Percentiles rank a stretch among this genome's conserved stretches.
Conservation (phyloP, 2,797 vertebrate species). For the Chaunax sp. region DNA sequence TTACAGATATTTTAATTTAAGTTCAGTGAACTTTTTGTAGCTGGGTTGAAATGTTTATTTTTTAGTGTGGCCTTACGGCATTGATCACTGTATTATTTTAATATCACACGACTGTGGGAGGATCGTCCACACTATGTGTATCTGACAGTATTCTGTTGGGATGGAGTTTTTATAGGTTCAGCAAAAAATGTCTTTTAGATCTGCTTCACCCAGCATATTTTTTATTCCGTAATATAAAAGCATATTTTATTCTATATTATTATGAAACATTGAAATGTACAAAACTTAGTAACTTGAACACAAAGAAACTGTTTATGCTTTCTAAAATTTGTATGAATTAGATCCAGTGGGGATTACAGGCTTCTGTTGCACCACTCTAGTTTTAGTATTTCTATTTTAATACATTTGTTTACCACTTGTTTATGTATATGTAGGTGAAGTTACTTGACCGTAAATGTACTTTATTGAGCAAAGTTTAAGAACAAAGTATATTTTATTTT, state of each 20-base stretch:
- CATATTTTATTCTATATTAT: conserved; percentile 99
- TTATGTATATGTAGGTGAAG: conserved; percentile 99
- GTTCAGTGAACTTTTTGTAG: conserved; percentile 99
- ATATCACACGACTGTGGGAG: conserved; percentile 91
- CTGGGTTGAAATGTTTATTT: conserved; percentile 98
- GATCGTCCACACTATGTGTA: conserved; percentile 88
- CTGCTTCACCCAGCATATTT: conserved; percentile 97
- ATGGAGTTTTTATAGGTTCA: conserved; percentile 96
- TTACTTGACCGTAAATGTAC: conserved; percentile 99
- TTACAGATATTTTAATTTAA: conserved; percentile 99
- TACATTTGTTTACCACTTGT: conserved; percentile 99
- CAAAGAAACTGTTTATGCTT: conserved; percentile 92
- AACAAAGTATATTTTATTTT: conserved; percentile 99
- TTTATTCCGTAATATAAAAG: conserved; percentile 99
- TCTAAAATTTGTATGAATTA: conserved; percentile 99
- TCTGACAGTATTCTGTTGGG: conserved; percentile 98
- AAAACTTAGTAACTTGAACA: conserved; percentile 90
- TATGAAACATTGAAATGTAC: conserved; percentile 93
- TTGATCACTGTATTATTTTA: conserved; percentile 99
- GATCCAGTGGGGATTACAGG: conserved; percentile 96
- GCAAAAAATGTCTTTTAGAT: conserved; percentile 91
- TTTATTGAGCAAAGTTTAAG: conserved; percentile 99
- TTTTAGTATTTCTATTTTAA: conserved; percentile 99
- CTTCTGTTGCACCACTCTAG: conserved; percentile 98
- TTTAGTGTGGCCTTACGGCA: conserved; percentile 95